A percentile compares a stretch with the other conserved stretches of the same genome.
Evolutionary conservation across 2,888 invertebrate species (phyloP).

Genomic region (Hedychridium roseum): DNA sequence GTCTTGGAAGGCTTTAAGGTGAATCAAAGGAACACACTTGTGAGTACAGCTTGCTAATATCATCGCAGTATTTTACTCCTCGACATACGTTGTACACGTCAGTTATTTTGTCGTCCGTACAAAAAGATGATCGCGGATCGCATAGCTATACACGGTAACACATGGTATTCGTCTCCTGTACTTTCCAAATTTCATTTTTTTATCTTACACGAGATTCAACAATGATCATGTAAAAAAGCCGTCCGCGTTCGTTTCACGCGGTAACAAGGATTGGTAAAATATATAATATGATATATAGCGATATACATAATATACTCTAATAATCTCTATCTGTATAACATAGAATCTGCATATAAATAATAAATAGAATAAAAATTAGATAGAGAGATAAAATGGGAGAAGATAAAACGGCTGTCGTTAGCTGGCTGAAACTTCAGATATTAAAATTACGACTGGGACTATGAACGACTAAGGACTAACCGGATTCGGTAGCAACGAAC

Average conservation of each 20-base stretch:
- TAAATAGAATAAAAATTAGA: conserved; percentile 43
- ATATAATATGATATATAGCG: conserved; percentile 57
- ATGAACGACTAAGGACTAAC: conserved; percentile 16
- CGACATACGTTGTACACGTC: conserved; percentile 50
- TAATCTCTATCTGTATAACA: conserved; percentile 59
- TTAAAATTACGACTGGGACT: conserved; percentile 35
- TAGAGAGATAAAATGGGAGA: conserved; percentile 19
- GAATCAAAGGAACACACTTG: conserved; percentile 40
- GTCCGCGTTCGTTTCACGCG: conserved; percentile 53
- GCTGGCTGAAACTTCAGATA: conserved; percentile 41
- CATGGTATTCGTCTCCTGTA: too few species aligned
- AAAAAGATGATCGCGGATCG: conserved; percentile 52
- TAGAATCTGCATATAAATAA: conserved; percentile 59
- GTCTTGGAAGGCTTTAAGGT: conserved; percentile 15
- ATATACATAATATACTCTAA: conserved; percentile 61
- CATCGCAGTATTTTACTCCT: conserved; percentile 50
- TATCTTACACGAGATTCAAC: conserved; percentile 62
- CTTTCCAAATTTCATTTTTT: conserved; percentile 42
- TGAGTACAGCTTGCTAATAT: conserved; percentile 50
- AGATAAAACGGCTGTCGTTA: conserved; percentile 24
- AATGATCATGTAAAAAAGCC: conserved; percentile 62
- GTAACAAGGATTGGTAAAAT: conserved; percentile 60
- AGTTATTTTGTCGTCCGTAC: conserved; percentile 51
- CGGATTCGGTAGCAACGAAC: conserved; percentile 23
- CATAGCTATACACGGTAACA: conserved; percentile 59